These are phyloP conservation scores for Hylomyscus alleni DNA, from an alignment of 2,797 vertebrate species.

Conservation along the genomic window DNA sequence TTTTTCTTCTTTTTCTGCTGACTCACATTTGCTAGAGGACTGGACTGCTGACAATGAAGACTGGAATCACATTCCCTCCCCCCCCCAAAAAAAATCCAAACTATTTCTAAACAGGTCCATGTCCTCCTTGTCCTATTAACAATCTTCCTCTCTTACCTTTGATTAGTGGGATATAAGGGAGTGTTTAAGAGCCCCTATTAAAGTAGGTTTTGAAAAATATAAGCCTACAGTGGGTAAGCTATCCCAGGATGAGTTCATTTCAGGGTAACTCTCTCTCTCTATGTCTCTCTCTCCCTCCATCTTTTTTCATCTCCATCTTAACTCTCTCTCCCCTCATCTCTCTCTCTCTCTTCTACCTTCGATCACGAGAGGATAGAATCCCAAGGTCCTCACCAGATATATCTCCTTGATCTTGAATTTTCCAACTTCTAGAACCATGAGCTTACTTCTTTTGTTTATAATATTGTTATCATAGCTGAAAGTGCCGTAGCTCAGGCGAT, in stretches of 20 bases:
- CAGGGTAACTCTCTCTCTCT: neutral
- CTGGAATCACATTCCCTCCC: too few species aligned
- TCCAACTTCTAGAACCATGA: neutral
- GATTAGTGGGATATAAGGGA: neutral
- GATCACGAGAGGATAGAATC: neutral
- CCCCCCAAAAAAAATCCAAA: too few species aligned
- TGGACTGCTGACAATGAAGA: too few species aligned
- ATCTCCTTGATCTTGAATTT: neutral
- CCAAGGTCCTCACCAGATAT: neutral
- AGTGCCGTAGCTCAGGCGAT: fast-evolving
- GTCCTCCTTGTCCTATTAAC: neutral
- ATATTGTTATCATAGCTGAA: neutral
- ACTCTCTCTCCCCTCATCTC: too few species aligned
- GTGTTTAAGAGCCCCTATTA: neutral
- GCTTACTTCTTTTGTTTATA: neutral
- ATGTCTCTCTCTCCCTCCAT: too few species aligned
- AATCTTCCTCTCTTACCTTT: neutral
- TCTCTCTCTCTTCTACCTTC: neutral
- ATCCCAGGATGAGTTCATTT: neutral
- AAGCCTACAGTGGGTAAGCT: neutral
- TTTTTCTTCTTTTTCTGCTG: neutral
- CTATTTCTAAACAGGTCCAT: neutral
- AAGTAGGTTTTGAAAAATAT: neutral
- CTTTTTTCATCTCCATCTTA: too few species aligned
- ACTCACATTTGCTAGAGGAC: too few species aligned